Evolutionary conservation across 2,113 vertebrate species (phyloP), one percentile per base, ranked within the genome.

Genomic region (Brachypteracias leptosomus): DNA sequence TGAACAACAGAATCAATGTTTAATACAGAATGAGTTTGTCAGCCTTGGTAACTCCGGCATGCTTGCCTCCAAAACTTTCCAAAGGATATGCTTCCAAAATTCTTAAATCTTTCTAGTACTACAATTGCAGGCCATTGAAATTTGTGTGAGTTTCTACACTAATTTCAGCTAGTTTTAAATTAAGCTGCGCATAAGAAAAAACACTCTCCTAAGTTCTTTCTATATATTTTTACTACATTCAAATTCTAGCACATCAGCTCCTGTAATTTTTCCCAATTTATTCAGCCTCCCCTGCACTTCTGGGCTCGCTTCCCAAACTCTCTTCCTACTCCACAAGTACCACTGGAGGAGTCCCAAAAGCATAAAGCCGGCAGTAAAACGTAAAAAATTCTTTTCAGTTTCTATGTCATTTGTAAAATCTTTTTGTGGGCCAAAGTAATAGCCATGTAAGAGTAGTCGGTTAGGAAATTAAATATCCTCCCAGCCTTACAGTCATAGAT

Each of bases 91-190:
- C 17, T 86, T 79, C 67, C 61, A 83, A 55, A 82, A 85, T 70
- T 66, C 46, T 29, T 82, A 73, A 44, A 65, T 85, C 16, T 81
- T 36, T 78, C 59, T 82, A 88, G 62, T 91, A 81, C 54, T 91
- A 85, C 54, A 87, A 1, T 20, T 92, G 29, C 42, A 92, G n/a
- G 16, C 65, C 66, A 57, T 11, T 89, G 51, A 94, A 85, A 89
- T 81, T 47, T 82, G n/a, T 82, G 47, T 61, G 68, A 68, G n/a
- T 62, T 92, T 88, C 58, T 62, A 61, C 16, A 36, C 54, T 94
- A 85, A 85, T 79, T 93, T 89, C 54, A 85, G 31, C 71, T 78
- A 52, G n/a, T 61, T 94, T 93, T 88, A 95, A 94, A 95, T 97
- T 84, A 95, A 68, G 46, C 24, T 71, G 68, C 28, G 8, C 18